These are phyloP conservation scores for Monopterus albus DNA, from an alignment of 2,113 vertebrate species.

Conservation along the genomic window DNA sequence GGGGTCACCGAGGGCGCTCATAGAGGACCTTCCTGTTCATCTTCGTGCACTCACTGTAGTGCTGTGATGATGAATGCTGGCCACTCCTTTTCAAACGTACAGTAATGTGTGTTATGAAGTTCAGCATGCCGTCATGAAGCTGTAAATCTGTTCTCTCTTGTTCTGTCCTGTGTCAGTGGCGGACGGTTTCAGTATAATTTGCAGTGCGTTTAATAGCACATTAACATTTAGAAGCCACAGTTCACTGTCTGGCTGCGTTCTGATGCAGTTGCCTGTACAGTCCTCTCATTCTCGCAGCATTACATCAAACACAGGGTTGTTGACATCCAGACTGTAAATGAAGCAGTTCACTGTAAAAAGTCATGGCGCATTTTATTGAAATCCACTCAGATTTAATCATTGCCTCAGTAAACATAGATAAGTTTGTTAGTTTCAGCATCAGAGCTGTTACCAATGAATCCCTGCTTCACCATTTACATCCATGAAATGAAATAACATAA, in stretches of 20 bases:
- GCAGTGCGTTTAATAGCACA: constrained; percentile 60
- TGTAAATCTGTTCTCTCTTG: constrained; percentile 43
- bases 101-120: constrained; percentile 60
- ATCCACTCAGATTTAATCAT: constrained; percentile 15
- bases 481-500: background rate
- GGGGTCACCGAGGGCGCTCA: too few species aligned
- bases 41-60: background rate
- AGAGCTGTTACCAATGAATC: background rate
- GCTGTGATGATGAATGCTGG: constrained; percentile 38
- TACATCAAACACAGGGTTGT: constrained; percentile 26
- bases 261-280: background rate
- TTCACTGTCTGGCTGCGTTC: constrained; percentile 25
- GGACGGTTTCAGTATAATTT: constrained; percentile 44
- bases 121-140: constrained; percentile 19
- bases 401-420: background rate
- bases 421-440: background rate
- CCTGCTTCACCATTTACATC: background rate
- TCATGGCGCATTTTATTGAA: constrained; percentile 36
- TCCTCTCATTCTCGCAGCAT: constrained; percentile 8
- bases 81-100: constrained; percentile 52
- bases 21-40: too few species aligned
- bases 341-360: constrained; percentile 29
- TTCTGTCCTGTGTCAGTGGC: constrained; percentile 30
- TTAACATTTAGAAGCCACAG: constrained; percentile 61
- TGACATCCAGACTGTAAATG: constrained; percentile 39